Evolutionary conservation across 2,113 vertebrate genomes (phyloP).

Genomic region (Beaufortia kweichowensis): DNA sequence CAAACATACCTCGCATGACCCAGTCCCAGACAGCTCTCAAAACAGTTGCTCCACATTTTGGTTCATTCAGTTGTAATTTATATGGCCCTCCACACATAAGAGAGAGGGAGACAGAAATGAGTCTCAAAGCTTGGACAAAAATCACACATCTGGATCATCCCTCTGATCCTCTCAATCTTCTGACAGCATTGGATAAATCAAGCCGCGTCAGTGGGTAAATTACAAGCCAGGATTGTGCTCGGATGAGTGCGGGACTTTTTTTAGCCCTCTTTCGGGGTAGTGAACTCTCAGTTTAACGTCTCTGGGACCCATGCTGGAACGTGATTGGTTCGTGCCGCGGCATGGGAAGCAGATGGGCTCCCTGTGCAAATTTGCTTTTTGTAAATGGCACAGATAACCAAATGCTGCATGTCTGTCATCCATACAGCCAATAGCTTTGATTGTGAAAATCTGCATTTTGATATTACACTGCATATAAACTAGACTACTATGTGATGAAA

Average conservation of each 20-base stretch:
- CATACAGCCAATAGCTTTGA: not conserved
- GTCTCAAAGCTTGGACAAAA: conserved; percentile 15
- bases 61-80: not conserved
- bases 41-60: conserved; percentile 32
- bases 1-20: conserved; percentile 13
- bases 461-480: not conserved
- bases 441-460: not conserved
- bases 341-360: conserved; percentile 30
- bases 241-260: conserved; percentile 29
- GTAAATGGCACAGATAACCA: conserved; percentile 18
- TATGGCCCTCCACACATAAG: not conserved
- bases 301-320: conserved; percentile 24
- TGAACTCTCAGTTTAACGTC: not conserved
- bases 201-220: conserved; percentile 11
- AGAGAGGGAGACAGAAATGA: conserved; percentile 22
- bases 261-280: conserved; percentile 16
- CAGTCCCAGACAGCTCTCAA: conserved; percentile 26
- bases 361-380: conserved; percentile 9
- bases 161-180: conserved; percentile 47
- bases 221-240: conserved; percentile 31
- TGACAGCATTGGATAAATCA: conserved; percentile 31
- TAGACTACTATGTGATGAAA: not conserved
- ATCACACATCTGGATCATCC: conserved; percentile 44
- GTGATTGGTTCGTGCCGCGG: conserved; percentile 8
- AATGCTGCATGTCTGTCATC: conserved; percentile 21